Evolutionary conservation across 2,888 invertebrate species (phyloP).

Genomic region (Ennomos fuscantarius): DNA sequence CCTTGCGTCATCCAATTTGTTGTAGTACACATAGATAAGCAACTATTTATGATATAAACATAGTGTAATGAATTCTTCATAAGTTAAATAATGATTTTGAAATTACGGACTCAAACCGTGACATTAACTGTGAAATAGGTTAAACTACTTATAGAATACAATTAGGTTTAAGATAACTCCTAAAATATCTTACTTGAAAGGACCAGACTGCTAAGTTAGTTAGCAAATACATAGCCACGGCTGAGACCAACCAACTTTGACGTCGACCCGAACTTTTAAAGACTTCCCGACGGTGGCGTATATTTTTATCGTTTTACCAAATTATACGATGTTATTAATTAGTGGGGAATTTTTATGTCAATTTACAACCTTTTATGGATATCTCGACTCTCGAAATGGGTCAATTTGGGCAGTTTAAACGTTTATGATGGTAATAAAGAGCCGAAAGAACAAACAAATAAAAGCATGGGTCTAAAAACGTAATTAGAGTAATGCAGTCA

Average conservation of each 20-base stretch:
- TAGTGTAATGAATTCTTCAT: no score
- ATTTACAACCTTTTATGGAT: conserved; percentile 54
- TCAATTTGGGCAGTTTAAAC: conserved; percentile 54
- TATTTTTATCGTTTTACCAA: conserved; percentile 44
- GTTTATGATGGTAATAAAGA: conserved; percentile 55
- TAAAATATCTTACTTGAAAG: conserved; percentile 10
- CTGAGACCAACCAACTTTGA: conserved; percentile 35
- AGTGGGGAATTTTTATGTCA: conserved; percentile 54
- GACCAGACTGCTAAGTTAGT: conserved; percentile 8
- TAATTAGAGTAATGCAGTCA: conserved; percentile 75
- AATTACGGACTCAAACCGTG: background rate
- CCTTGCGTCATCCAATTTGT: no score
- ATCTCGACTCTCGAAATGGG: conserved; percentile 46
- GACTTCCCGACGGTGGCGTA: conserved; percentile 17
- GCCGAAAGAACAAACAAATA: conserved; percentile 52
- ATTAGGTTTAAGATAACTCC: conserved; percentile 4
- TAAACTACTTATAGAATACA: background rate
- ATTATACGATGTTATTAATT: conserved; percentile 57
- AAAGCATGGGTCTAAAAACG: conserved; percentile 58
- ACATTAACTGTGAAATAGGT: background rate
- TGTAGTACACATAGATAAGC: no score
- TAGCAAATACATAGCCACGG: conserved; percentile 36
- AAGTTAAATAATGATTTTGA: conserved; percentile 2
- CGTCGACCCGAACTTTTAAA: conserved; percentile 18
- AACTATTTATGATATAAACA: no score